Conservation (phyloP, 35 echinoderm and acorn worm genomes). For the Heliocidaris tuberculata region DNA sequence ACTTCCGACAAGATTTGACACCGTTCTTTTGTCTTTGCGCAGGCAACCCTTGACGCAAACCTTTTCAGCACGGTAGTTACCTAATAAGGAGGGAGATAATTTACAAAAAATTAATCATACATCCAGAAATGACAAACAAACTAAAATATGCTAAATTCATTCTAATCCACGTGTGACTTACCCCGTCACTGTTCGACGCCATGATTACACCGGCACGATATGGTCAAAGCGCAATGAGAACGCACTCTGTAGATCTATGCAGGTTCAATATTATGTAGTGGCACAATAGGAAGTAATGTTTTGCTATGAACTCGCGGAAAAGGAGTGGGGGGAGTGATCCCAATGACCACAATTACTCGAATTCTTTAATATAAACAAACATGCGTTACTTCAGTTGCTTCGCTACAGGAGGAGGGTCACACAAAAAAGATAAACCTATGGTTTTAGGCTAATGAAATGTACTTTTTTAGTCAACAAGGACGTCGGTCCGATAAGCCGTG, state of each 20-base stretch:
- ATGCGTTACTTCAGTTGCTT: too few species aligned
- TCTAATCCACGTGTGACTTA: constrained; percentile 7
- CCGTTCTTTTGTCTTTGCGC: constrained; percentile 45
- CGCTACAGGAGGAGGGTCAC: too few species aligned
- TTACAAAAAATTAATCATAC: not conserved
- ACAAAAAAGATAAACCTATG: too few species aligned
- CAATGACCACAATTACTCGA: too few species aligned
- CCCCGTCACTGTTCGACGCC: constrained; percentile 16
- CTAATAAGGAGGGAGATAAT: not conserved
- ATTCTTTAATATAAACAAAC: too few species aligned
- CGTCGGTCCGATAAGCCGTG: too few species aligned
- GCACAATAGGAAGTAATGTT: not conserved
- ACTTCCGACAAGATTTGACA: constrained; percentile 47
- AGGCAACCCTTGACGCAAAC: not conserved
- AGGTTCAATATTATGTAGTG: too few species aligned
- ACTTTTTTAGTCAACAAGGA: too few species aligned
- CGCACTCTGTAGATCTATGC: not conserved
- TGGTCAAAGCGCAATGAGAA: not conserved
- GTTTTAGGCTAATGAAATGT: too few species aligned
- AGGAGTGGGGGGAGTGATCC: too few species aligned
- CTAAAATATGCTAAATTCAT: not conserved
- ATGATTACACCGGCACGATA: not conserved
- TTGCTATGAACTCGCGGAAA: too few species aligned
- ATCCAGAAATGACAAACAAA: not conserved
- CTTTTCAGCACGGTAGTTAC: not conserved